Percentiles rank a stretch among this genome's conserved stretches.
Evolutionary conservation across 2,113 vertebrate genomes (phyloP).

Genomic region (Pterocles gutturalis): DNA sequence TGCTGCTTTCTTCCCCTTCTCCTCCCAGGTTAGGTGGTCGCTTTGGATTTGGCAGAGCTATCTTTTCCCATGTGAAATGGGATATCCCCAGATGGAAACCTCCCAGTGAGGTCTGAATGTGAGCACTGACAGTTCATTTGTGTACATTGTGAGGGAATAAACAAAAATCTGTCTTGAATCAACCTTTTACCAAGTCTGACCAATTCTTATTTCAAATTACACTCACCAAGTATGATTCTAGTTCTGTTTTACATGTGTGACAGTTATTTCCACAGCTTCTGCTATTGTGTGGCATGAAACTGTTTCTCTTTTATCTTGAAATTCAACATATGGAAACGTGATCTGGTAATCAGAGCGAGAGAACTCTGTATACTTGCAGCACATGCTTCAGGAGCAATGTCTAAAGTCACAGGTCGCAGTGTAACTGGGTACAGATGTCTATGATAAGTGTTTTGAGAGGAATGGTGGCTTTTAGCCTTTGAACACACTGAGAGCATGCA

Average conservation of each 20-base stretch:
- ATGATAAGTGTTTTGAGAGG: background rate
- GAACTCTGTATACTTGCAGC: background rate
- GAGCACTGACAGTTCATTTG: background rate
- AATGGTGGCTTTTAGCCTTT: background rate
- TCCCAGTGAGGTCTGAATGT: background rate
- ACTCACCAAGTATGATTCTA: background rate
- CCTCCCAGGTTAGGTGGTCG: background rate
- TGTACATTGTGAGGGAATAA: background rate
- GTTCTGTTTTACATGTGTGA: background rate
- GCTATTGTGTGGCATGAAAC: background rate
- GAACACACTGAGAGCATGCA: background rate
- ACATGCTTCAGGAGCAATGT: background rate
- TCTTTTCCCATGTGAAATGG: background rate
- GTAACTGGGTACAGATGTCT: background rate
- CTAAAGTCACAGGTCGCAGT: background rate
- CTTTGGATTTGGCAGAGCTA: background rate
- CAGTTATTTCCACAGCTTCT: background rate
- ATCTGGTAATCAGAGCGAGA: background rate
- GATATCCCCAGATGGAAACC: background rate
- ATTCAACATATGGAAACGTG: background rate
- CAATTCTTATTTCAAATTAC: background rate
- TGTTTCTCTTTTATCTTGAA: background rate
- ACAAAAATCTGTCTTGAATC: background rate
- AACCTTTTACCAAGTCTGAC: background rate
- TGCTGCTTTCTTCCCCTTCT: background rate